Evolutionary conservation across 2,888 invertebrate species (phyloP).

Genomic region (Agrochola macilenta): DNA sequence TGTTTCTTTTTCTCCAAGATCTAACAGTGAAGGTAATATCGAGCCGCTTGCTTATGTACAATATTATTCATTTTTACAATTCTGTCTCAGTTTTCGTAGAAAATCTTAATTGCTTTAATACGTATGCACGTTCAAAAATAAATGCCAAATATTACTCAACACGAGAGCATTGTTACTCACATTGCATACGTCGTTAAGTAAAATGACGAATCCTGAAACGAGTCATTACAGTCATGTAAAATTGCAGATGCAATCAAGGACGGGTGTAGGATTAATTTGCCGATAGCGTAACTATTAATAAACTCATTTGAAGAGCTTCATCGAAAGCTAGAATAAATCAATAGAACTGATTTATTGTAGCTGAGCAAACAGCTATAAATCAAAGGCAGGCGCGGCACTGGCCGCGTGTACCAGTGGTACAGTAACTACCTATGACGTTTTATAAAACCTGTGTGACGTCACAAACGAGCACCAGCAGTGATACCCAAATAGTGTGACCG

Average conservation of each 20-base stretch:
- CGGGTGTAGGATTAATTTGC: slow-evolving; percentile 31
- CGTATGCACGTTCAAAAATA: slow-evolving; percentile 15
- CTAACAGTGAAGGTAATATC: not conserved
- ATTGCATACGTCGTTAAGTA: not conserved
- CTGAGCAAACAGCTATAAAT: slow-evolving; percentile 84
- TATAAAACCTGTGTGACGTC: slow-evolving; percentile 42
- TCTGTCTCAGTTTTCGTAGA: slow-evolving; percentile 7
- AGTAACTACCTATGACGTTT: slow-evolving; percentile 34
- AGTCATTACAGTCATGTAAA: slow-evolving; percentile 13
- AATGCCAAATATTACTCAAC: slow-evolving; percentile 28
- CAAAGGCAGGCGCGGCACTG: slow-evolving; percentile 71
- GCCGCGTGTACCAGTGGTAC: slow-evolving; percentile 38
- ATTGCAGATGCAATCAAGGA: slow-evolving; percentile 17
- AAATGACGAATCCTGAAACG: not conserved
- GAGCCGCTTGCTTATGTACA: not conserved
- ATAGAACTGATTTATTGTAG: slow-evolving; percentile 84
- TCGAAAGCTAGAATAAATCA: slow-evolving; percentile 78
- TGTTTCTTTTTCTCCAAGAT: slow-evolving; percentile 11
- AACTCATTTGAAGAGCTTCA: slow-evolving; percentile 66
- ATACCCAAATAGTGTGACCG: no score
- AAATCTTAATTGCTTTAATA: slow-evolving; percentile 27
- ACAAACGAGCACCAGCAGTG: not conserved
- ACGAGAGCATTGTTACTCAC: slow-evolving; percentile 22
- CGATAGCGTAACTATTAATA: slow-evolving; percentile 54
- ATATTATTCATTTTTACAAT: slow-evolving; percentile 21